Evolutionary conservation across 1,140 invertebrate species (phyloP), one percentile per base, ranked within the genome.

Genomic region (Homalodisca vitripennis): DNA sequence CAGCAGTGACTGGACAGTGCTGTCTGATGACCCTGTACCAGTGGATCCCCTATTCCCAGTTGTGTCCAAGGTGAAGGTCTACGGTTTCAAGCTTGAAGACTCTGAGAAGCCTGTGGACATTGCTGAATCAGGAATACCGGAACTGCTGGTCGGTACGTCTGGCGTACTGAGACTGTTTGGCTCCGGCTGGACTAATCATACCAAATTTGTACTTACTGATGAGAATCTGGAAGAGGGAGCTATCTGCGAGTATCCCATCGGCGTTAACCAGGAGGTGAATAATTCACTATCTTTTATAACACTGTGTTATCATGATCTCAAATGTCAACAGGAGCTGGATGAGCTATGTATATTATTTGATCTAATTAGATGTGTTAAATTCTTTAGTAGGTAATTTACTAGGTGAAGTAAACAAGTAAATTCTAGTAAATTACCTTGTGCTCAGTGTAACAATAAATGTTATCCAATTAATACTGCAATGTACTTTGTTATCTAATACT

Each of bases 161-260:
- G 81, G 87, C 46, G 82, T 81, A 3, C 77, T 94, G 30, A 85
- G 92, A 31, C 70, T 95, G n/a, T 94, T 93, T 78, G 92, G 92
- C 0, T 77, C 77, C 29, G 88, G 88, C 20, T 82, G 94, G 55
- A 87, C 84, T 0, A 75, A 84, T 1, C 77, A 84, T 62, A 91
- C 91, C 0, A 78, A 86, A 14, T 85, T 95, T 48, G 84, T 87
- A 0, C 91, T 94, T 74, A 93, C 91, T 0, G 81, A 86, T 31
- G 78, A 83, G 46, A 69, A 72, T 0, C 81, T 82, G 30, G 69
- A 80, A 2, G 81, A 79, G 64, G 85, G 85, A n/a, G 72, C 72
- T 1, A 55, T 76, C n/a, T 86, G 85, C 69, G 77, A 84, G 67
- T 80, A 78, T 63, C 80, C 79, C 29, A 77, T 78, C 24, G 77